Evolutionary conservation across 2,113 vertebrate species (phyloP), one percentile per base, ranked within the genome.

Genomic region (Geococcyx californianus): DNA sequence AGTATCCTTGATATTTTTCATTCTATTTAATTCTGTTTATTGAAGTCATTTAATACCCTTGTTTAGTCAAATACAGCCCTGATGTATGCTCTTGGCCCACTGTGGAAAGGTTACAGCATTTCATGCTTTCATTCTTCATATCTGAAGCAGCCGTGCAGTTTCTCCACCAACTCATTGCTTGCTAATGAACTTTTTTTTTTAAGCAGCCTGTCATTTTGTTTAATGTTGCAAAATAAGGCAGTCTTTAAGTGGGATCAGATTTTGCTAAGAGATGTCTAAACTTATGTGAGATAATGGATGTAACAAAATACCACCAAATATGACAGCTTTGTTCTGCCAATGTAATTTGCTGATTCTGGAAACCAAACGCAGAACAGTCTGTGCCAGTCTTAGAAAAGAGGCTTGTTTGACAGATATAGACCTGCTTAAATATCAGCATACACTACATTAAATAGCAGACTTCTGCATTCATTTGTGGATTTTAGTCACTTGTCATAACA

Each of bases 221-320:
- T 97, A 97, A 97, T 98, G 97, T 97, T 97, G 97, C 96, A 97
- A 98, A 98, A 97, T 97, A 98, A 84, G 67, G 95, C 96, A 96
- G 94, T 97, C 96, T 98, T 98, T 97, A 97, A 97, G 97, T 89
- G 95, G 96, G 95, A 97, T 98, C 87, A 97, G 97, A 97, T 97
- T 97, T 97, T 97, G 94, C 96, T 96, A 96, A 96, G 96, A 98
- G 92, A 97, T 97, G 97, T 98, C 97, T 98, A 96, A 97, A 97
- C 96, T 97, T 97, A 97, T 97, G 97, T 96, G 96, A 97, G 97
- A 98, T 98, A 97, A 98, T 97, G 95, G 96, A 97, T 98, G 98
- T 94, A 98, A 97, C 96, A 97, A 97, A 97, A 98, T 85, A 96
- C 96, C 96, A 91, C 97, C 93, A 95, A 96, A 97, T 96, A 97